These are phyloP conservation scores for Bombus confusus DNA, from an alignment of 1,140 invertebrate genomes.

Conservation along the genomic window DNA sequence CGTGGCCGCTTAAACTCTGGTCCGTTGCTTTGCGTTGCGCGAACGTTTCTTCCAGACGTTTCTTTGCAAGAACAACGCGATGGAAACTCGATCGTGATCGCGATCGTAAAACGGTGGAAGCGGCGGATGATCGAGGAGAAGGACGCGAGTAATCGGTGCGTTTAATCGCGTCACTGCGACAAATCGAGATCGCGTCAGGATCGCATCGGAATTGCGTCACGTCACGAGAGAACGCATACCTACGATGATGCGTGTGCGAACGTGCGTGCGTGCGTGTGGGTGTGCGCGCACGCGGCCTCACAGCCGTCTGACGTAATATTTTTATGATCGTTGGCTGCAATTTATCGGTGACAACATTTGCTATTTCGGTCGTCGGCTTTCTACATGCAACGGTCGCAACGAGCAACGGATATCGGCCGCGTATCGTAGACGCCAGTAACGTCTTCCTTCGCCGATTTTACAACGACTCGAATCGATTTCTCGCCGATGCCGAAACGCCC, in stretches of 20 bases:
- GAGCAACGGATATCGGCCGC: constrained; percentile 27
- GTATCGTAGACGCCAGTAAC: too few species aligned
- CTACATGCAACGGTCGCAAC: constrained; percentile 7
- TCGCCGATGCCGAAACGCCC: not conserved
- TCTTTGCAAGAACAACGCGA: too few species aligned
- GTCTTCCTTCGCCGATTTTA: not conserved
- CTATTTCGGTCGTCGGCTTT: constrained; percentile 54
- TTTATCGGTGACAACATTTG: constrained; percentile 65
- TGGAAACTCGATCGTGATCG: too few species aligned
- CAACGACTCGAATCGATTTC: not conserved
- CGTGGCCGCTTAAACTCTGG: too few species aligned
- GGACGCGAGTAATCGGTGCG: not conserved
- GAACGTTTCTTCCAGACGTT: too few species aligned
- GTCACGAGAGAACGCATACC: constrained; percentile 30
- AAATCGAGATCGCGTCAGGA: constrained; percentile 41
- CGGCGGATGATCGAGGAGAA: not conserved
- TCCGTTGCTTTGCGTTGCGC: too few species aligned
- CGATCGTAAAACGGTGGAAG: not conserved
- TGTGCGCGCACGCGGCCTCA: constrained; percentile 39
- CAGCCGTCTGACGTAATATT: constrained; percentile 63
- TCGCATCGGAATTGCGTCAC: constrained; percentile 44
- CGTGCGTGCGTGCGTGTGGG: not conserved
- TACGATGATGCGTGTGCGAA: constrained; percentile 45
- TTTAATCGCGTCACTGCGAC: constrained; percentile 45
- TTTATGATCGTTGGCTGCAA: constrained; percentile 63